Base-by-base conservation (phyloP, 1,140 invertebrate species). In the Drosophila funebris region DNA sequence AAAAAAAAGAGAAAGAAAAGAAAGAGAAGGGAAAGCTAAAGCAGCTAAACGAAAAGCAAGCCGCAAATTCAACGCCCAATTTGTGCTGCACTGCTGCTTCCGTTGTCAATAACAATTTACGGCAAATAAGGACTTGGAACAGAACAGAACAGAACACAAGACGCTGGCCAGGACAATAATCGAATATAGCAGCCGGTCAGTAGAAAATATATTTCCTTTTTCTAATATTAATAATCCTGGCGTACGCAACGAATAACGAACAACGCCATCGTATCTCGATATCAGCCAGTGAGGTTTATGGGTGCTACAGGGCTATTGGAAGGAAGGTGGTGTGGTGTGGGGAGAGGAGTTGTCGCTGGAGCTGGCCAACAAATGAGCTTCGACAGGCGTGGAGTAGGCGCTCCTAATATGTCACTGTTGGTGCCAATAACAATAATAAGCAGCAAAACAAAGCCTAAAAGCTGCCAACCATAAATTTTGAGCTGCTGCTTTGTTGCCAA, bases 351-450 rank as follows among this genome's bases (percentile, higher is more conserved):
- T 14, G 14, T 43, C 67, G 69, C 52, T 58, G 54, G 50, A 22
- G 56, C 43, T 7, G 61, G 63, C 73, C 74, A 73, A 74, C 83
- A 87, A 87, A 87, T 87, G 83, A 87, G 83, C 72, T 82, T 16
- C 63, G 82, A 78, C 82, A 87, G 48, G 73, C 60, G 37, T 50
- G 50, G 72, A 46, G 71, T 41, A 69, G 74, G 52, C 50, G 58
- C 78, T 88, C 71, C 78, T 87, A 87, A 87, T 87, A 88, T 87
- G 83, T 87, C 83, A 87, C 83, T 87, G 83, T 87, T 87, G 83
- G 83, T 87, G 83, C 83, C 83, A 87, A 87, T 87, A 87, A 87
- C 83, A 87, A 87, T 87, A 87, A 87, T 87, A 87, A 87, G 83
- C 83, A 83, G 83, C 83, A 87, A 87, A 87, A 87, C 83, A 87